Evolutionary conservation across 2,113 vertebrate genomes (phyloP).

Genomic region (Holacanthus passer): DNA sequence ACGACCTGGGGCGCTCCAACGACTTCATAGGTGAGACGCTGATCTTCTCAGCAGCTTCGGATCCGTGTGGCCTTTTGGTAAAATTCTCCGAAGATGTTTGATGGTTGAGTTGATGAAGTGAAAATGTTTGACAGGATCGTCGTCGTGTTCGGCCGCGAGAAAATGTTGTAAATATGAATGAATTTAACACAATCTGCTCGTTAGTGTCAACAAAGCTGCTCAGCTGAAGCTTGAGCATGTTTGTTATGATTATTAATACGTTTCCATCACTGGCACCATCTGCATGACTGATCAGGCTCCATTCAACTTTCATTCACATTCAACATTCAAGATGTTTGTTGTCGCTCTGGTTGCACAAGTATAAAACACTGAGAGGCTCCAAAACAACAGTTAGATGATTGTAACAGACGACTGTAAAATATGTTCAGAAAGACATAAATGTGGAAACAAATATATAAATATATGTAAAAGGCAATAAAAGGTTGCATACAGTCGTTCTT

Average conservation of each 20-base stretch:
- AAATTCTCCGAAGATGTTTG: background rate
- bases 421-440: too few relatives aligned
- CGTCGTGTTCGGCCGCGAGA: background rate
- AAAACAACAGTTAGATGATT: too few relatives aligned
- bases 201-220: slow-evolving; percentile 2
- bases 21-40: slow-evolving; percentile 90
- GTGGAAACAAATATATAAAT: too few relatives aligned
- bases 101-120: background rate
- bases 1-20: slow-evolving; percentile 90
- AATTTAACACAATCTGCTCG: slow-evolving; percentile 8
- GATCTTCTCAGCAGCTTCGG: background rate
- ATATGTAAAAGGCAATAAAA: too few relatives aligned
- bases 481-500: too few relatives aligned
- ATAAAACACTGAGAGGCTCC: too few relatives aligned
- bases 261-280: background rate
- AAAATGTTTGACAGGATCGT: background rate
- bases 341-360: too few relatives aligned
- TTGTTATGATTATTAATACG: background rate
- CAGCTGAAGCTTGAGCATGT: background rate
- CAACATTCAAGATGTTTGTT: too few relatives aligned
- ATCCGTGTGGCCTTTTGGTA: accelerated
- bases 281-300: background rate
- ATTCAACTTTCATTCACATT: too few relatives aligned
- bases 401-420: too few relatives aligned
- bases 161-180: slow-evolving; percentile 19